A percentile compares a stretch with the other conserved stretches of the same genome.
Evolutionary conservation across 2,797 vertebrate genomes (phyloP).

Genomic region (Urosaurus nigricauda): DNA sequence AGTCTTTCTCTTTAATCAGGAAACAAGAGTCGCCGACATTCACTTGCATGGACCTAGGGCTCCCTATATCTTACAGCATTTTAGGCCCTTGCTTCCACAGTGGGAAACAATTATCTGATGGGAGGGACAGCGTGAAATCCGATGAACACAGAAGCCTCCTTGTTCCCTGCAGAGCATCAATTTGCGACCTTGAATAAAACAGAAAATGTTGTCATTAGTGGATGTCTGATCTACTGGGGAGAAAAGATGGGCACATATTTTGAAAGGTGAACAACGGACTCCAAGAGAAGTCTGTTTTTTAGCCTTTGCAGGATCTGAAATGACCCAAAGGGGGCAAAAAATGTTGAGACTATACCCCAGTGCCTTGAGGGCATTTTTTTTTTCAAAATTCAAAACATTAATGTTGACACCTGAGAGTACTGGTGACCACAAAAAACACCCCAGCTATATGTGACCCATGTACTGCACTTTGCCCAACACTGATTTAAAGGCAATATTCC

Average conservation of each 20-base stretch:
- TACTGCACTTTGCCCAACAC: too few relatives aligned
- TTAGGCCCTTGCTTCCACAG: neutral
- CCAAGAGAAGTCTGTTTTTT: too few relatives aligned
- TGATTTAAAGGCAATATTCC: too few relatives aligned
- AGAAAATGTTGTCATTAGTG: neutral
- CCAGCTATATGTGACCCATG: too few relatives aligned
- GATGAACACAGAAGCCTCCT: neutral
- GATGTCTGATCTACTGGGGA: neutral
- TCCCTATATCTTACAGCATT: neutral
- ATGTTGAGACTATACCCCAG: too few relatives aligned
- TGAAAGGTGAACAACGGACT: neutral
- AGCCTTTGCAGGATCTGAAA: too few relatives aligned
- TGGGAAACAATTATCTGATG: rapidly evolving
- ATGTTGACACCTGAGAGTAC: too few relatives aligned
- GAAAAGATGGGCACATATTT: neutral
- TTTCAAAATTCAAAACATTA: too few relatives aligned
- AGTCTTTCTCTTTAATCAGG: neutral
- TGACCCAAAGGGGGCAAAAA: too few relatives aligned
- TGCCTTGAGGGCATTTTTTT: too few relatives aligned
- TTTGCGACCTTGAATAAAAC: neutral
- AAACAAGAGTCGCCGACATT: neutral
- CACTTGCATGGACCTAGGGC: neutral
- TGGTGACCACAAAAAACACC: too few relatives aligned
- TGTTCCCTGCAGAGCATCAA: too few relatives aligned
- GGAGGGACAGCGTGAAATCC: neutral